Base-by-base conservation (phyloP, 2,888 invertebrate species). In the Eudemis profundana region DNA sequence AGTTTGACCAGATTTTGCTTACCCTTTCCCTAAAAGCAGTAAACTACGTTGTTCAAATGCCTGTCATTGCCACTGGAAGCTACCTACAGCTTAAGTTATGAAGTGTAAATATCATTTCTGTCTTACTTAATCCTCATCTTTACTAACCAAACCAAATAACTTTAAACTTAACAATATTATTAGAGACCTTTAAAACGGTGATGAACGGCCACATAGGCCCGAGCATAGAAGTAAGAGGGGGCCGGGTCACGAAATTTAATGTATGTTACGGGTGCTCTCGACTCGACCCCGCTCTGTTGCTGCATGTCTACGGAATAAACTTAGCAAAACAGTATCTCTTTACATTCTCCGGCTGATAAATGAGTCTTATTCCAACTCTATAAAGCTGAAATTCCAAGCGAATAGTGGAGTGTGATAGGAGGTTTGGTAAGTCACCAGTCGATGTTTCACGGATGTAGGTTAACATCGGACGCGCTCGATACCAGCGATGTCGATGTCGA, bases 401-500 rank as follows among this genome's bases (percentile, higher is more conserved):
- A 44, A 27, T 29, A 17, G 12, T 17, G 29, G n/a, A 29, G 17
- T 19, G 4, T 19, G 17, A 44, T 56, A 33, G 27, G 51, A 57
- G 65, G 61, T 66, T 56, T 15, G 3, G 17, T 56, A 29, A 56
- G 27, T 44, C 44, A 56, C 44, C 38, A 27, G 40, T 4, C 14
- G 44, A 51, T 64, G 83, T 87, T 86, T 85, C 87, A 78, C 81
- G 77, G 85, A 85, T 84, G 72, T 72, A 69, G 72, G 69, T 71
- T 71, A 71, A 89, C 90, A 86, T 89, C 89, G 86, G 89, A 85
- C 89, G 90, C 90, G 91, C 90, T 92, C 91, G 86, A 91, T 92
- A 92, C 89, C 86, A 79, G 79, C 84, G 82, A 85, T 82, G 66
- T 63, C 66, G 61, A 62, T 63, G 50, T 78, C 83, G 83, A 79